Evolutionary conservation across 2,797 vertebrate genomes (phyloP).

Genomic region (Cossypha polioptera): DNA sequence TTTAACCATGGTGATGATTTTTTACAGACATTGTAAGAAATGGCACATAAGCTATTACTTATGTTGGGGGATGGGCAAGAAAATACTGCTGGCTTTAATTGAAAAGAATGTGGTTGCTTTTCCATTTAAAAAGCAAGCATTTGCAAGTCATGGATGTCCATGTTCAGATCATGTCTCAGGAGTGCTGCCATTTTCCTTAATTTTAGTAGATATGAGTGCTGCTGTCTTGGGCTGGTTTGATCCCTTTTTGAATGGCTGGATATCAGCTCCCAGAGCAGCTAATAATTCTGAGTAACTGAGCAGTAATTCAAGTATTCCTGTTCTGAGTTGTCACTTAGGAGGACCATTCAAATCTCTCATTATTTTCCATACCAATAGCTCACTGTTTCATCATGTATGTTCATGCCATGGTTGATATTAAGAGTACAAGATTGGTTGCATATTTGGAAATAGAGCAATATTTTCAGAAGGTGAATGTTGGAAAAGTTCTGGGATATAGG

Average conservation of each 20-base stretch:
- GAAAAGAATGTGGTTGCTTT: constrained; percentile 31
- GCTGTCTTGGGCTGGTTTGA: not conserved
- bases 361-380: not conserved
- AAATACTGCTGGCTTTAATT: not conserved
- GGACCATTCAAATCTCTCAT: not conserved
- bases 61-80: not conserved
- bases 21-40: not conserved
- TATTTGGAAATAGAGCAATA: not conserved
- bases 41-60: not conserved
- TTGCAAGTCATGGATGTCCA: not conserved
- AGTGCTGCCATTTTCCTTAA: not conserved
- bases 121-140: not conserved
- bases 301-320: not conserved
- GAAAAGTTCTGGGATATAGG: not conserved
- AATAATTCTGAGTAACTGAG: not conserved
- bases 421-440: not conserved
- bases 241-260: not conserved
- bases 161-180: not conserved
- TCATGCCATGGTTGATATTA: not conserved
- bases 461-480: not conserved
- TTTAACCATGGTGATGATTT: constrained; percentile 18
- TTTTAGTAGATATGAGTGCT: not conserved
- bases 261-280: not conserved
- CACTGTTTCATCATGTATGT: not conserved
- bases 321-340: not conserved